phyloP scores from a whole-genome alignment of 2,797 vertebrate genomes.

The Pipistrellus nathusii region DNA sequence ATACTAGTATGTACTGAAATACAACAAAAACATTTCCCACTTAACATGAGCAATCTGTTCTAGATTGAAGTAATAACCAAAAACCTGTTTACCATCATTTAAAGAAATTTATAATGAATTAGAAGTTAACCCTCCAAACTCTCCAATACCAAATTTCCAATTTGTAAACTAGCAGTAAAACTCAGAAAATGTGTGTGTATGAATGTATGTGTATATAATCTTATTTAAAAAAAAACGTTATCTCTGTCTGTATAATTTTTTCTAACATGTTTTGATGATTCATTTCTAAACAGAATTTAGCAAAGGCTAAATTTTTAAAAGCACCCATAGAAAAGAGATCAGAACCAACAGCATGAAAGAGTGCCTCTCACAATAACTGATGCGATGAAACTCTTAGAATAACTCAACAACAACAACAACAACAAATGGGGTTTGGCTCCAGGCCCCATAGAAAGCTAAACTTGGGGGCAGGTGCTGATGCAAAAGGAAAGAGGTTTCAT shows the following conservation, averaged over 20 bases:
- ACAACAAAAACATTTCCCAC: background rate
- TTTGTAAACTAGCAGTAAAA: slow-evolving; percentile 12
- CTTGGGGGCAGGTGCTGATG: background rate
- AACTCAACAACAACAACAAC: background rate
- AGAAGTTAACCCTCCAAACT: background rate
- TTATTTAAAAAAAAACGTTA: background rate
- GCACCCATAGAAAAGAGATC: background rate
- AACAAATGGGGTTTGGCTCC: background rate
- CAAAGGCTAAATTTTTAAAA: background rate
- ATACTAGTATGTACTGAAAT: background rate
- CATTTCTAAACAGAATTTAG: background rate
- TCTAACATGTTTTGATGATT: background rate
- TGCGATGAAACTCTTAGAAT: background rate
- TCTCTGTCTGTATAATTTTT: background rate
- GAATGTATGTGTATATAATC: background rate
- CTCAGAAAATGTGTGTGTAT: background rate
- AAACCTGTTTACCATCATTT: background rate
- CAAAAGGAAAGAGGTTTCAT: background rate
- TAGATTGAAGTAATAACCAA: background rate
- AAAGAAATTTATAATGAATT: background rate
- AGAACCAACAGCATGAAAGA: background rate
- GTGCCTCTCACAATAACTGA: background rate
- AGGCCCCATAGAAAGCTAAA: background rate
- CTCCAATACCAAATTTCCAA: background rate
- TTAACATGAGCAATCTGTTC: background rate